Conservation (phyloP, 2,888 invertebrate genomes). For the Brachyopa scutellaris region DNA sequence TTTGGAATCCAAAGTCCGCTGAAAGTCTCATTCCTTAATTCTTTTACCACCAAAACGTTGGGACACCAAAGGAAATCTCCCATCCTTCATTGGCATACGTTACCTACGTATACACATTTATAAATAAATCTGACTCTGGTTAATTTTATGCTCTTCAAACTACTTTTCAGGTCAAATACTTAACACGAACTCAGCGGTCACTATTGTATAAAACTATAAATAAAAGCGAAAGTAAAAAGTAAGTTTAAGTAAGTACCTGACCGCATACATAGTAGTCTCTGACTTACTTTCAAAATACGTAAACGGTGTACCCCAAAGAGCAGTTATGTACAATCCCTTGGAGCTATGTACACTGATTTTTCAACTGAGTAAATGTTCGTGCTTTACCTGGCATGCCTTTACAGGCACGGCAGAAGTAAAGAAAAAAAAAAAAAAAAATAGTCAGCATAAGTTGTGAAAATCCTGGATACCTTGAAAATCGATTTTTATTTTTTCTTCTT, state of each 20-base stretch:
- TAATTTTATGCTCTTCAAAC: neutral
- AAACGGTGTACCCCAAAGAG: conserved; percentile 3
- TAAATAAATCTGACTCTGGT: neutral
- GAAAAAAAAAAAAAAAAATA: too few relatives aligned
- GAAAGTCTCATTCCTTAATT: too few relatives aligned
- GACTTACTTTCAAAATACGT: neutral
- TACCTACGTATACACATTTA: too few relatives aligned
- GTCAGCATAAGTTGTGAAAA: neutral
- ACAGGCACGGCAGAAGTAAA: too few relatives aligned
- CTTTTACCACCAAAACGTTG: too few relatives aligned
- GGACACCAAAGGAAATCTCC: neutral
- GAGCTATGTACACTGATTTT: conserved; percentile 18
- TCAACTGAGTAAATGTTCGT: neutral
- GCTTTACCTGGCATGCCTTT: neutral
- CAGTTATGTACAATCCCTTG: neutral
- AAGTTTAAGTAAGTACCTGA: conserved; percentile 12
- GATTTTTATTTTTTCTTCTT: conserved; percentile 1
- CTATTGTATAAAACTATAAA: too few relatives aligned
- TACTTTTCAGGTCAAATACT: neutral
- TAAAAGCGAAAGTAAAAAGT: conserved; percentile 4
- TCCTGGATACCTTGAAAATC: conserved; percentile 23
- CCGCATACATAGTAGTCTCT: neutral
- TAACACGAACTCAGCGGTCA: neutral
- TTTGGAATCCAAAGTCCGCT: too few relatives aligned
- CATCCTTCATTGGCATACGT: neutral